phyloP scores from a whole-genome alignment of 1,140 invertebrate genomes.

The Fopius arisanus region DNA sequence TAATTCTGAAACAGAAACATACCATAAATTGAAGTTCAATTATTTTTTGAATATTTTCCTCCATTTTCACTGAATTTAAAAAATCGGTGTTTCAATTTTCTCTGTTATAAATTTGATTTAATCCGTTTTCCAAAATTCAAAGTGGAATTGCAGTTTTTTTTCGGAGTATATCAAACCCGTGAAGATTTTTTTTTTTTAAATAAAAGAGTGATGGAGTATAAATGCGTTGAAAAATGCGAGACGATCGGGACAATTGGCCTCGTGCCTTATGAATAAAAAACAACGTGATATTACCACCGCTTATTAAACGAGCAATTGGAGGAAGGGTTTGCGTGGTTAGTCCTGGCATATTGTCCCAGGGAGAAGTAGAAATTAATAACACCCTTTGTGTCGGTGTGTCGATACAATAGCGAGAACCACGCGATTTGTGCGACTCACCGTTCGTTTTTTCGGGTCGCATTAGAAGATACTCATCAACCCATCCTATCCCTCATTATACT shows the following conservation, averaged over 20 bases:
- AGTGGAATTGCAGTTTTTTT: too few relatives aligned
- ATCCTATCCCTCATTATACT: not conserved
- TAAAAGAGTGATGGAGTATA: too few relatives aligned
- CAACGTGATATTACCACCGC: not conserved
- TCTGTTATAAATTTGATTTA: too few relatives aligned
- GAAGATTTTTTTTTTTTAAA: too few relatives aligned
- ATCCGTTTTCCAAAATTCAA: too few relatives aligned
- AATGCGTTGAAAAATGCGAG: not conserved
- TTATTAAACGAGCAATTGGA: constrained; percentile 2
- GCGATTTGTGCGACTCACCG: not conserved
- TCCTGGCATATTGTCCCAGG: not conserved
- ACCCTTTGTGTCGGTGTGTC: not conserved
- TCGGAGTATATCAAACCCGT: too few relatives aligned
- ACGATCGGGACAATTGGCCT: not conserved
- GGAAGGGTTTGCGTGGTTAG: not conserved
- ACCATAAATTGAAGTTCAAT: too few relatives aligned
- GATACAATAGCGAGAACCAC: not conserved
- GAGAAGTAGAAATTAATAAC: not conserved
- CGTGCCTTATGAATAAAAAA: not conserved
- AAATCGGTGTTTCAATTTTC: too few relatives aligned
- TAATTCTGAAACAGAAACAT: too few relatives aligned
- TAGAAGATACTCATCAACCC: constrained; percentile 14
- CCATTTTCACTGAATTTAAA: too few relatives aligned
- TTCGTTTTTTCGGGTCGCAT: not conserved
- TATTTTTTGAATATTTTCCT: too few relatives aligned